Evolutionary conservation across 2,113 vertebrate genomes (phyloP).

Genomic region (Seriola quinqueradiata): DNA sequence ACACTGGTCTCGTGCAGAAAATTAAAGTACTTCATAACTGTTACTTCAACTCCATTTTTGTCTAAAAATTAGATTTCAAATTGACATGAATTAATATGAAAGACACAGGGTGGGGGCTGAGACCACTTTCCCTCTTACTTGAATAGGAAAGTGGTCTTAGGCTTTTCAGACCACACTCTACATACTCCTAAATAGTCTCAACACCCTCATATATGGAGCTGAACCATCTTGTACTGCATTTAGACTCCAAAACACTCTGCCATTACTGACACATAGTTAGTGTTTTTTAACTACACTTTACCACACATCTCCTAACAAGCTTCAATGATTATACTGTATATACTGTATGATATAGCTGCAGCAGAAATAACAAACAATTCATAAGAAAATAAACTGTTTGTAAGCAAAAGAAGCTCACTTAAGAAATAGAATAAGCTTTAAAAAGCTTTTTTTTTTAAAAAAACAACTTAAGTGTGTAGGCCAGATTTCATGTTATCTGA

Average conservation of each 20-base stretch:
- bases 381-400: background rate
- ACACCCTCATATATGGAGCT: background rate
- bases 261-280: background rate
- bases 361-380: background rate
- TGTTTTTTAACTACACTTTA: background rate
- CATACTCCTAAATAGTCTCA: background rate
- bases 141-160: too few species aligned
- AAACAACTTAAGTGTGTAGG: too few species aligned
- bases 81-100: background rate
- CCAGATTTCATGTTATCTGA: too few species aligned
- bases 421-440: background rate
- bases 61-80: background rate
- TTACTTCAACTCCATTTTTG: background rate
- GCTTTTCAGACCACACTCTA: background rate
- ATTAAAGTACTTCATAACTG: background rate
- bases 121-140: too few species aligned
- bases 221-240: background rate
- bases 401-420: background rate
- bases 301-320: background rate
- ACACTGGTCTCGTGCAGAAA: background rate
- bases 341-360: background rate
- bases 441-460: background rate
- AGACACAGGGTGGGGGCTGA: too few species aligned
- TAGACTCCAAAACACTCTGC: background rate
- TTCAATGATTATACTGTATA: background rate